phyloP scores from a whole-genome alignment of 2,888 invertebrate species.

The Lithosia quadra region DNA sequence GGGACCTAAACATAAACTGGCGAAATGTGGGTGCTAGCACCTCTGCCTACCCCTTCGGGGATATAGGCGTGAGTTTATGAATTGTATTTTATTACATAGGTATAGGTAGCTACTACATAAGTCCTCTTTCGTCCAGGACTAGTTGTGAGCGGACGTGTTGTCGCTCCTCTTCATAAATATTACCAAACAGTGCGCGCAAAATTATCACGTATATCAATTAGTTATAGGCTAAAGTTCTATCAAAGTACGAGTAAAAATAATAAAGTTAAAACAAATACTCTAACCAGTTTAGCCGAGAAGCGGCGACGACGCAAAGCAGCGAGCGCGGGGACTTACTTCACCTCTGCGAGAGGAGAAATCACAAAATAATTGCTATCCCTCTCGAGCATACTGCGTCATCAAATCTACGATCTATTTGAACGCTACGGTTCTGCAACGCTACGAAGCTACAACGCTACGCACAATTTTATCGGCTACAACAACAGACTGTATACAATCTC shows the following conservation, averaged over 20 bases:
- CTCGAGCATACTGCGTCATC: too few relatives aligned
- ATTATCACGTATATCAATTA: not conserved
- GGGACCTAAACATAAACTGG: too few relatives aligned
- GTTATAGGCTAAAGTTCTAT: not conserved
- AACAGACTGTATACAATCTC: not conserved
- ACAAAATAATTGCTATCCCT: too few relatives aligned
- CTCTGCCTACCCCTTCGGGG: too few relatives aligned
- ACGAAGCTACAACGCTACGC: not conserved
- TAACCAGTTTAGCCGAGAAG: not conserved
- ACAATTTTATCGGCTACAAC: not conserved
- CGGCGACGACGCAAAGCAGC: not conserved
- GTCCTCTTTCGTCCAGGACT: not conserved
- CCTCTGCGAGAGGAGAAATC: too few relatives aligned
- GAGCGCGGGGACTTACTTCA: constrained; percentile 1
- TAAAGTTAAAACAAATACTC: not conserved
- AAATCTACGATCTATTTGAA: not conserved
- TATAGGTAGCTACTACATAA: too few relatives aligned
- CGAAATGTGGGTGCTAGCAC: too few relatives aligned
- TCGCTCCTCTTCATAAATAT: constrained; percentile 2
- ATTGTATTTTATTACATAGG: too few relatives aligned
- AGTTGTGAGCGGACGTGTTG: constrained; percentile 2
- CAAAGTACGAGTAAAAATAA: not conserved
- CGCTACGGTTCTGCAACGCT: not conserved
- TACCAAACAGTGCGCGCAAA: not conserved
- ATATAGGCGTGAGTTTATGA: too few relatives aligned